These are phyloP conservation scores for Thomomys bottae DNA, from an alignment of 2,113 vertebrate genomes.

Conservation along the genomic window DNA sequence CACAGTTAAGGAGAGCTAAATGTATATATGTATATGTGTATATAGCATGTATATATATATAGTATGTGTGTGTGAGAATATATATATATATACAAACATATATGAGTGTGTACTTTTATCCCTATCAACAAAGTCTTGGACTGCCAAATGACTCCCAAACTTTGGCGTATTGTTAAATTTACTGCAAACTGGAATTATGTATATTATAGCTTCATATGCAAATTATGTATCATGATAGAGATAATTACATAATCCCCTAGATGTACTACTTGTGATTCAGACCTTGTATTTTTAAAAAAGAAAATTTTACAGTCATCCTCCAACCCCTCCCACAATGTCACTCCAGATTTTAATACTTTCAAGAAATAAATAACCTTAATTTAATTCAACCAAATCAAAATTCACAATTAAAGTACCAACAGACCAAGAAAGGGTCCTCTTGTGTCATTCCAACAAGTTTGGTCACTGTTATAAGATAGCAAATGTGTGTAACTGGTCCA, in stretches of 20 bases:
- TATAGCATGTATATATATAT: too few species aligned
- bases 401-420: background rate
- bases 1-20: too few species aligned
- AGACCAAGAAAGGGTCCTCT: background rate
- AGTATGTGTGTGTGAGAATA: too few species aligned
- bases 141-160: background rate
- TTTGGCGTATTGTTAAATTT: slow-evolving; percentile 33
- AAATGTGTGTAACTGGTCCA: rapidly evolving
- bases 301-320: background rate
- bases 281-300: background rate
- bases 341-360: background rate
- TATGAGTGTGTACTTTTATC: background rate
- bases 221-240: background rate
- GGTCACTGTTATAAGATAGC: background rate
- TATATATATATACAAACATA: background rate
- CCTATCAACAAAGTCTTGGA: background rate
- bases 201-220: slow-evolving; percentile 9
- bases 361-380: background rate
- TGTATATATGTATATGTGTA: too few species aligned
- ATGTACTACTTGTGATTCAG: slow-evolving; percentile 24
- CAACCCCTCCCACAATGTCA: background rate
- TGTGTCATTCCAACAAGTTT: background rate
- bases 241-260: background rate
- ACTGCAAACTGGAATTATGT: background rate
- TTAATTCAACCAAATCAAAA: background rate